A percentile compares a stretch with the other conserved stretches of the same genome.
phyloP scores from a whole-genome alignment of 1,140 invertebrate species.

The Heliothis subflexa region DNA sequence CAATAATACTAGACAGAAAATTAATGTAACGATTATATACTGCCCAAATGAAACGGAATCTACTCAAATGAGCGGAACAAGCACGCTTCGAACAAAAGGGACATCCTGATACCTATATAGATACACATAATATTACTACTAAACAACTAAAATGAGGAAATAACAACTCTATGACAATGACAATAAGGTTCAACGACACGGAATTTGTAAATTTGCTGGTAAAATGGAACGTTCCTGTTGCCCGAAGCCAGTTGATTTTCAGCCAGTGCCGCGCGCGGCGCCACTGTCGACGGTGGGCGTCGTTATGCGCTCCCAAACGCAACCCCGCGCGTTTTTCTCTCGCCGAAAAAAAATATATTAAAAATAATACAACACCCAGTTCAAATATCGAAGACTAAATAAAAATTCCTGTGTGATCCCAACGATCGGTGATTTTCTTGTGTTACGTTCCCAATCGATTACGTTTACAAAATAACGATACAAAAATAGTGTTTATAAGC shows the following conservation, averaged over 20 bases:
- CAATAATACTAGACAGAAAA: constrained; percentile 47
- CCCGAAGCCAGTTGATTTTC: constrained; percentile 65
- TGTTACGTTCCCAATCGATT: constrained; percentile 47
- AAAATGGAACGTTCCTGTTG: constrained; percentile 65
- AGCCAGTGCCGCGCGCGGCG: constrained; percentile 82
- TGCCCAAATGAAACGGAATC: constrained; percentile 75
- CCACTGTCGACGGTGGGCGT: constrained; percentile 79
- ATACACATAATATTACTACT: constrained; percentile 47
- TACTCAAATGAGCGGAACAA: constrained; percentile 70
- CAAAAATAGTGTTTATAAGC: constrained; percentile 76
- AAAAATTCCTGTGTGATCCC: constrained; percentile 37
- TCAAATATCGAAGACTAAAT: constrained; percentile 10
- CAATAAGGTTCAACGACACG: constrained; percentile 52
- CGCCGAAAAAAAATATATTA: constrained; percentile 54
- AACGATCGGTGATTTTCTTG: constrained; percentile 34
- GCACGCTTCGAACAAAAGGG: constrained; percentile 79
- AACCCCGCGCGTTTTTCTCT: constrained; percentile 59
- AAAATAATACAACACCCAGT: constrained; percentile 26
- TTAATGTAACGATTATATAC: constrained; percentile 72
- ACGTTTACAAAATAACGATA: constrained; percentile 67
- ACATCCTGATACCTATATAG: constrained; percentile 71
- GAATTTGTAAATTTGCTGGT: constrained; percentile 54
- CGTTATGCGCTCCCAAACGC: constrained; percentile 70
- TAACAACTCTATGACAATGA: constrained; percentile 52
- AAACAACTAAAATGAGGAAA: constrained; percentile 39